phyloP scores from a whole-genome alignment of 1,140 invertebrate genomes.

The Polyergus mexicanus region DNA sequence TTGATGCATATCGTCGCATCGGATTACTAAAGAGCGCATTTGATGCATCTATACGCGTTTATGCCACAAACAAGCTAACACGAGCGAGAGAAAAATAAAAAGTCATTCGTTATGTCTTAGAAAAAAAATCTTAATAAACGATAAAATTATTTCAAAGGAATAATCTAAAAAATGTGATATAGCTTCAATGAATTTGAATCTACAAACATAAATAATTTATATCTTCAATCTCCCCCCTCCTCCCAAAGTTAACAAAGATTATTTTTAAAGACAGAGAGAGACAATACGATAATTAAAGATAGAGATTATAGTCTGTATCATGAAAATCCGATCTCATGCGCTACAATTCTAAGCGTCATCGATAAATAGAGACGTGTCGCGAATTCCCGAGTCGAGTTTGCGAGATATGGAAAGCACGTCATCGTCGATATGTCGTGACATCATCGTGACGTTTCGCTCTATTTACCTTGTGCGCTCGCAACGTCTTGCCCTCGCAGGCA shows the following conservation, averaged over 20 bases:
- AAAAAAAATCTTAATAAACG: background rate
- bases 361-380: background rate
- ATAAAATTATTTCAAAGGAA: background rate
- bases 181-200: background rate
- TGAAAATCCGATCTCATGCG: background rate
- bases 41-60: conserved; percentile 19
- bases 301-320: background rate
- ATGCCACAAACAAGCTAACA: background rate
- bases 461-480: conserved; percentile 95
- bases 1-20: background rate
- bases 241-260: background rate
- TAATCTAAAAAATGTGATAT: background rate
- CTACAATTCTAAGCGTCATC: background rate
- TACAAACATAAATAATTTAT: background rate
- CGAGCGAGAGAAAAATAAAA: background rate
- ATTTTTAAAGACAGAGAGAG: background rate
- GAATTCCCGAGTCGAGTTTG: background rate
- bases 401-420: conserved; percentile 5
- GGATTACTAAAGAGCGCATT: background rate
- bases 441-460: conserved; percentile 36
- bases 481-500: conserved; percentile 95
- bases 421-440: conserved; percentile 2
- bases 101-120: background rate
- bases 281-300: background rate
- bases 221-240: background rate